Base-by-base conservation (phyloP, 2,113 vertebrate genomes). In the Laticauda laticaudata region DNA sequence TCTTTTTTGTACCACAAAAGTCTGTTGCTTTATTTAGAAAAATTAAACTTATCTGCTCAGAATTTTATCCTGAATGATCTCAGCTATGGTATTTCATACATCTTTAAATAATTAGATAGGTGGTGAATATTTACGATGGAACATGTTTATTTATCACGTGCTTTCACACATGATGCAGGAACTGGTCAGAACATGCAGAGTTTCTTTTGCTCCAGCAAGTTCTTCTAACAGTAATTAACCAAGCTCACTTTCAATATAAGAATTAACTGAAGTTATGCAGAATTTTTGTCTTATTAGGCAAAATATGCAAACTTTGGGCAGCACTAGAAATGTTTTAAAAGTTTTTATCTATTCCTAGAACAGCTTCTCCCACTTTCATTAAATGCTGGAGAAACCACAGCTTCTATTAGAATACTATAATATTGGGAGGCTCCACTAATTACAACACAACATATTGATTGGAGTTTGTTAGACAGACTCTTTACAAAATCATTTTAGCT, bases 1-100 rank as follows among this genome's bases (percentile, higher is more conserved):
- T 95, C 87, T 96, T 95, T 95, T 97, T 91, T 90, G 95, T 69
- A 94, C 90, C 94, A 96, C 81, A 96, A 93, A 97, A 92, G 0
- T 59, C 96, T 34, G 64, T 21, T 75, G 3, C 53, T 96, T 95
- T 92, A 91, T 88, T 92, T 53, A 75, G 21, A 91, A 88, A 55
- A 88, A 15, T 48, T 87, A 88, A 92, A 92, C 9, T 39, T 88
- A 64, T 2, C 89, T 90, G 24, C 86, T 86, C 45, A 12, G 75
- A 93, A 7, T 0, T 18, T 93, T 93, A 59, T 7, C 88, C 91
- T 24, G 29, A 11, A 87, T 91, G 48, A 88, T 1, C 1, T 87
- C 86, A 87, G 23, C 24, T 15, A 53, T 87, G 12, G 14, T 53
- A 51, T 53, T 53, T 29, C 45, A 87, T 43, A 53, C 11, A 51